Evolutionary conservation across 2,113 vertebrate species (phyloP).

Genomic region (Albula goreensis): DNA sequence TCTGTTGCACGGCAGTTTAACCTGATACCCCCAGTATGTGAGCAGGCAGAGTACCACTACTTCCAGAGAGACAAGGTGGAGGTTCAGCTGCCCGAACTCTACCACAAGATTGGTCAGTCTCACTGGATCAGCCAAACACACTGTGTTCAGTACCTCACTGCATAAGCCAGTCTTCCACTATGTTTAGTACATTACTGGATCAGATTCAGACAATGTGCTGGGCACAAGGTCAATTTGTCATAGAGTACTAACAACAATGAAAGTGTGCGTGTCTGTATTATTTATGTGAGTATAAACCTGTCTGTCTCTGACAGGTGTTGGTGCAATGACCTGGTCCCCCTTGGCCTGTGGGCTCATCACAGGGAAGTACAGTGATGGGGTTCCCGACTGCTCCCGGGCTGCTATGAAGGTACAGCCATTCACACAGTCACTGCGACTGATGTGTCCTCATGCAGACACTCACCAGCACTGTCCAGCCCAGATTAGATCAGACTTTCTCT

Average conservation of each 20-base stretch:
- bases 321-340: conserved; percentile 89
- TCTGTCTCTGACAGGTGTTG: conserved; percentile 74
- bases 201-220: not conserved
- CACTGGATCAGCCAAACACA: not conserved
- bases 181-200: no score
- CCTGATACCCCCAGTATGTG: conserved; percentile 86
- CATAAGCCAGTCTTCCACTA: not conserved
- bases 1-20: conserved; percentile 91
- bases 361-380: conserved; percentile 81
- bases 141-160: not conserved
- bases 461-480: not conserved
- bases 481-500: not conserved
- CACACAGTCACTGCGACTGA: not conserved
- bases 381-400: conserved; percentile 79
- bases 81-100: conserved; percentile 86
- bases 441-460: not conserved
- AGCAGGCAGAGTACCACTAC: conserved; percentile 88
- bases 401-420: conserved; percentile 78
- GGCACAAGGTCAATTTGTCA: no score
- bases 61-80: conserved; percentile 89
- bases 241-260: not conserved
- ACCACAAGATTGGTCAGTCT: conserved; percentile 85
- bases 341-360: conserved; percentile 86
- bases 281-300: not conserved
- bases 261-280: not conserved